Percentiles rank a stretch among this genome's conserved stretches.
Evolutionary conservation across 2,113 vertebrate species (phyloP).

Genomic region (Rhabdornis inornatus): DNA sequence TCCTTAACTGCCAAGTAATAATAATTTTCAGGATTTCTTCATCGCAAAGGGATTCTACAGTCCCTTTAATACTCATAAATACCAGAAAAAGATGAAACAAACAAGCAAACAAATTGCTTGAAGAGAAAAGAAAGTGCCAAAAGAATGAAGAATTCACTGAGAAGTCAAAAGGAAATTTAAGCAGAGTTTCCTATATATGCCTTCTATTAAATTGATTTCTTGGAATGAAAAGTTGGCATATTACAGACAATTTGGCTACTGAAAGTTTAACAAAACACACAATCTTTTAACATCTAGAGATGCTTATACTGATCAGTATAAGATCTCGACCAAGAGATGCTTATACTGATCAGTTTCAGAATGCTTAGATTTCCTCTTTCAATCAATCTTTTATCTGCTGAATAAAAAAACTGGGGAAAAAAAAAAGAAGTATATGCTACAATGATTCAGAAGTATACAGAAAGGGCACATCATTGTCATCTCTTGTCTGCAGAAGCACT

Average conservation of each 20-base stretch:
- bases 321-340: no score
- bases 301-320: background rate
- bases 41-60: background rate
- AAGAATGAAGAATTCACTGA: background rate
- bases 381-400: background rate
- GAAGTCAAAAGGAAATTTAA: background rate
- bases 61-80: background rate
- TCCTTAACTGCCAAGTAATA: background rate
- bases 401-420: background rate
- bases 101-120: background rate
- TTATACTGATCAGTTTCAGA: background rate
- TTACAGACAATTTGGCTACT: background rate
- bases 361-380: background rate
- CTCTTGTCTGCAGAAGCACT: background rate
- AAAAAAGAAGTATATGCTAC: no score
- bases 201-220: background rate
- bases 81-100: background rate
- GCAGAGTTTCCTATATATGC: rapidly evolving
- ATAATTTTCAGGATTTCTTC: background rate
- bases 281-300: background rate
- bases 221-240: background rate
- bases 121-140: background rate
- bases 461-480: background rate
- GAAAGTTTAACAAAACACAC: background rate
- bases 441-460: background rate